Base-by-base conservation (phyloP, 2,888 invertebrate species). In the Trachelus stipa region DNA sequence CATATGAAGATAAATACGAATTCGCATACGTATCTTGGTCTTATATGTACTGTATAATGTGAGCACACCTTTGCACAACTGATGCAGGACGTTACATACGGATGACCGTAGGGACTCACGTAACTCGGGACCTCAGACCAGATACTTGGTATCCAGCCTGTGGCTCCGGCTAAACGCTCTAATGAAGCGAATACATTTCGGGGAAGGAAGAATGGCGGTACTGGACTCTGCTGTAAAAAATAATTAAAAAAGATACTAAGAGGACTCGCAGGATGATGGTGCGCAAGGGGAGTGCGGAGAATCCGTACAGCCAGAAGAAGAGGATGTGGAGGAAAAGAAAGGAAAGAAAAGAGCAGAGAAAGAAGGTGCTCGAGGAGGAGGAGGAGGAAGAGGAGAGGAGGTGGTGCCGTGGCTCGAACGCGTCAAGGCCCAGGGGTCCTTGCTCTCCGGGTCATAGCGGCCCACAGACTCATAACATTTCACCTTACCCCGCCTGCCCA, bases 401-500 rank as follows among this genome's bases (percentile, higher is more conserved):
- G 82, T 84, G 40, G 82, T 84, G 40, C 40, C 15, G 40, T 40
- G 82, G 77, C 74, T 82, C 82, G 84, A 85, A 85, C 86, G 84
- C 87, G 87, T 88, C 90, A 90, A 90, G 90, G 90, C 86, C 90
- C 87, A 87, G 85, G 89, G 90, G 90, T 90, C 90, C 87, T 90
- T 90, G 90, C 89, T 88, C 90, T 87, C 89, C 86, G 85, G 87
- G 87, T 87, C 88, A 88, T 86, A 87, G 86, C 79, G 76, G 79
- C 79, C 69, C 82, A 80, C 86, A 83, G 87, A 83, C 88, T 86
- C 84, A 84, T 87, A 85, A 88, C 83, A 87, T 83, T 73, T 76
- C 73, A 56, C 73, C 78, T 75, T 35, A n/a, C 31, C 12, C 31
- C 23, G 23, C 68, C 37, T 74, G 56, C 69, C 34, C 33, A 33